Percentiles rank a stretch among this genome's conserved stretches.
Conservation (phyloP, 2,113 vertebrate genomes). For the Puffinus mauretanicus region DNA sequence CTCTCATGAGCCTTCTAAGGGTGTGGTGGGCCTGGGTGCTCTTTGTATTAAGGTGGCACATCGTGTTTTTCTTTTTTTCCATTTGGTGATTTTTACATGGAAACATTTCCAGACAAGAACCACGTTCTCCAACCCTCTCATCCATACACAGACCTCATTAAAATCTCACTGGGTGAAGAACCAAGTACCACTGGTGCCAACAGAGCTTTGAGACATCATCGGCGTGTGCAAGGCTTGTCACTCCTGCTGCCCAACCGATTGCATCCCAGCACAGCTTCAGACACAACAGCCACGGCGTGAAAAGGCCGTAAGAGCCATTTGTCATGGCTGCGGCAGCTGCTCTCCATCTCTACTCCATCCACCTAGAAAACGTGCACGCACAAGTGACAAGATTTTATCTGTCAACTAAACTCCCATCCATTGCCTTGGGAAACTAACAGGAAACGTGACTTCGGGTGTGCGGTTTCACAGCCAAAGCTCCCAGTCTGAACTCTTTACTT, state of each 20-base stretch:
- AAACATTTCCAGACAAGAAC: background rate
- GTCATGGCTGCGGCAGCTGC: background rate
- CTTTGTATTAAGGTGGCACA: background rate
- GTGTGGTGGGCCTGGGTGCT: background rate
- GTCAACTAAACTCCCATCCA: background rate
- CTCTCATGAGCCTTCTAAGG: background rate
- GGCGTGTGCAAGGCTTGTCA: background rate
- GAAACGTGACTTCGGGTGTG: background rate
- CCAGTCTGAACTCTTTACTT: background rate
- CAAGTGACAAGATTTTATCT: background rate
- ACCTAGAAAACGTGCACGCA: background rate
- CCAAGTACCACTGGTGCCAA: background rate
- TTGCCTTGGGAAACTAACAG: background rate
- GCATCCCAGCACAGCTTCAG: background rate
- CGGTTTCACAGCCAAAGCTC: background rate
- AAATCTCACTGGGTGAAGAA: background rate
- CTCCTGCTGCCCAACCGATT: background rate
- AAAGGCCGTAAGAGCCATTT: background rate
- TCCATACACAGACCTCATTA: background rate
- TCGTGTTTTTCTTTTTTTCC: background rate
- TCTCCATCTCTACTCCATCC: background rate
- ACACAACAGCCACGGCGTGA: background rate
- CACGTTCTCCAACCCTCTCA: background rate
- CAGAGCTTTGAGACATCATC: conserved; percentile 30
- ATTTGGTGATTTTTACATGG: background rate